A percentile compares a stretch with the other conserved stretches of the same genome.
Evolutionary conservation across 2,113 vertebrate genomes (phyloP).

Genomic region (Melanotaenia duboulayi): DNA sequence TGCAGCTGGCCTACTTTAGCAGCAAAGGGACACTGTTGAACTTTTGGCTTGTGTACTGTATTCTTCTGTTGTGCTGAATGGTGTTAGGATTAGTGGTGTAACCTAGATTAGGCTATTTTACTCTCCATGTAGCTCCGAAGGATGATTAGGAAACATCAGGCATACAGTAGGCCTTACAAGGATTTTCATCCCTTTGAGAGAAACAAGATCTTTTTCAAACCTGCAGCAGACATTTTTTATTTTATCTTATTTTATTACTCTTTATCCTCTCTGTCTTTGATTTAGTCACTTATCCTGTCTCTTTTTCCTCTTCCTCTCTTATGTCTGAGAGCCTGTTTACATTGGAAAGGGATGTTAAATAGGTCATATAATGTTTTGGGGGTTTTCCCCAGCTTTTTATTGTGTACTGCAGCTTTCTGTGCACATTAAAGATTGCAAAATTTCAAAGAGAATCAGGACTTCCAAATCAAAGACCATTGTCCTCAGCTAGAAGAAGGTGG

Average conservation of each 20-base stretch:
- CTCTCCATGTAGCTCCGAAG: conserved; percentile 23
- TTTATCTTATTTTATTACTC: background rate
- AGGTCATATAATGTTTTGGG: background rate
- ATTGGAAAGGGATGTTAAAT: conserved; percentile 15
- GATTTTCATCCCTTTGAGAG: background rate
- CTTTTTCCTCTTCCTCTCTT: conserved; percentile 2
- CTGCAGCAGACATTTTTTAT: background rate
- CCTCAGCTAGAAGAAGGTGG: too few species aligned
- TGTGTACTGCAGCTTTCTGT: too few species aligned
- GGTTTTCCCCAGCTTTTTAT: too few species aligned
- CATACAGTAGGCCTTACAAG: background rate
- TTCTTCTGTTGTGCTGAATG: conserved; percentile 19
- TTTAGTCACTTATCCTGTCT: conserved; percentile 9
- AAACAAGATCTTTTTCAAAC: background rate
- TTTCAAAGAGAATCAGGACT: background rate
- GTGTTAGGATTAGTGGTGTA: conserved; percentile 48
- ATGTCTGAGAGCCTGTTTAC: conserved; percentile 11
- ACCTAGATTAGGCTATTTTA: conserved; percentile 44
- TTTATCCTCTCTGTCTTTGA: background rate
- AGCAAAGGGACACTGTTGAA: conserved; percentile 38
- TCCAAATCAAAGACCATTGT: too few species aligned
- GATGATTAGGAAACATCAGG: conserved; percentile 36
- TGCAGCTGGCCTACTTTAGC: conserved; percentile 58
- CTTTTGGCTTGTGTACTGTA: conserved; percentile 32
- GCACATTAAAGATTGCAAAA: background rate